These are phyloP conservation scores for Notarius quadriscutis DNA, from an alignment of 2,113 vertebrate genomes.

Conservation along the genomic window DNA sequence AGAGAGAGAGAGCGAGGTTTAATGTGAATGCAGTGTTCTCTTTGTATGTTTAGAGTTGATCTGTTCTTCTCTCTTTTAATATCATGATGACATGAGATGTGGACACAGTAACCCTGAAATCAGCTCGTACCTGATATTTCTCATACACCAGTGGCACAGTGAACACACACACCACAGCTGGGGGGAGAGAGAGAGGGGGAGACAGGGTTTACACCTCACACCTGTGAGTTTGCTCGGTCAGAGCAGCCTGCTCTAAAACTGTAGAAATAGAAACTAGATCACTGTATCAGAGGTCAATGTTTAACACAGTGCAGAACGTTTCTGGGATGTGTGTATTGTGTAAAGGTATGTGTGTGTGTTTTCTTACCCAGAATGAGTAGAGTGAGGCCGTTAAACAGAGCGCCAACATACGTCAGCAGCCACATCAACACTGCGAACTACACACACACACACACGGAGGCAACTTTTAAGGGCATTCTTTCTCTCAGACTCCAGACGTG, in stretches of 20 bases:
- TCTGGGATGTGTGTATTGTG: neutral
- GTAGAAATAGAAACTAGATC: too few relatives aligned
- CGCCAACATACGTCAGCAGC: constrained; percentile 97
- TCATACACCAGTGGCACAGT: constrained; percentile 96
- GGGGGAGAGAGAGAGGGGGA: constrained; percentile 38
- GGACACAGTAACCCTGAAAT: neutral
- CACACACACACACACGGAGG: constrained; percentile 51
- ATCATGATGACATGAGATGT: neutral
- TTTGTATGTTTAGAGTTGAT: neutral
- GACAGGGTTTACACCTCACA: neutral
- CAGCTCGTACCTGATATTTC: constrained; percentile 90
- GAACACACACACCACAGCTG: constrained; percentile 97
- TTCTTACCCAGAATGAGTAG: constrained; percentile 96
- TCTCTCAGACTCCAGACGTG: neutral
- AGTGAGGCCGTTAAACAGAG: constrained; percentile 97
- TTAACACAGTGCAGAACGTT: neutral
- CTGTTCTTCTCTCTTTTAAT: neutral
- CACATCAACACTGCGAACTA: constrained; percentile 99
- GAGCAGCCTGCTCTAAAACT: constrained; percentile 10
- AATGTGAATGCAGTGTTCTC: neutral
- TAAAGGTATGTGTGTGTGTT: neutral
- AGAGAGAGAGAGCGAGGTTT: neutral
- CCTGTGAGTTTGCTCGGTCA: neutral
- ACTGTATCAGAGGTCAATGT: too few relatives aligned
- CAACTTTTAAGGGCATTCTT: too few relatives aligned